phyloP scores from a whole-genome alignment of 2,797 vertebrate species.

The Loris lydekkerianus region DNA sequence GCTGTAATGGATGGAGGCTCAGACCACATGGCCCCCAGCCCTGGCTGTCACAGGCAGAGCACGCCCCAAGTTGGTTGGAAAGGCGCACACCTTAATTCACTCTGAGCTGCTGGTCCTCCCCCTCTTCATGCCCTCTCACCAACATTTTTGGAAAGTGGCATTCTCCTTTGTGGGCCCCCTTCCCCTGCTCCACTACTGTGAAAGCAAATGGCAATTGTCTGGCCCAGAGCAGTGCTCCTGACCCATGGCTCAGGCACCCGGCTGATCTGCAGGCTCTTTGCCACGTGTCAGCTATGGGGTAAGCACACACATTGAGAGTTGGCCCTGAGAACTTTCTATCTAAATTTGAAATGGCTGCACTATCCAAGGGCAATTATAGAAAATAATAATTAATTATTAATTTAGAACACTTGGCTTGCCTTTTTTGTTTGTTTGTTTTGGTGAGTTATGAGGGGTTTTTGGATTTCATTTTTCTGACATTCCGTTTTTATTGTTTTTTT shows the following conservation, averaged over 20 bases:
- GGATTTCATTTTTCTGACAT: not conserved
- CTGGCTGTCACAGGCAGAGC: not conserved
- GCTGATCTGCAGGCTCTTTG: not conserved
- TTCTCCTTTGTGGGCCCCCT: not conserved
- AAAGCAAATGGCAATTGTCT: not conserved
- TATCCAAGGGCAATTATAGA: not conserved
- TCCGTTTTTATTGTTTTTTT: not conserved
- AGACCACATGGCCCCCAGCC: not conserved
- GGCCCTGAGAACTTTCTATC: not conserved
- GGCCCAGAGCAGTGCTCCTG: not conserved
- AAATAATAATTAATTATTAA: not conserved
- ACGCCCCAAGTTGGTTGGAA: not conserved
- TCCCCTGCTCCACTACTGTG: not conserved
- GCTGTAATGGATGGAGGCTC: not conserved
- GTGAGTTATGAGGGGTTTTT: not conserved
- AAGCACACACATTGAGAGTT: not conserved
- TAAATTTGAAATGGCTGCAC: not conserved
- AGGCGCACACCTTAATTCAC: not conserved
- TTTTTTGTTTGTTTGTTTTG: not conserved
- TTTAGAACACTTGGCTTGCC: not conserved
- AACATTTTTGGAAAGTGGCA: not conserved
- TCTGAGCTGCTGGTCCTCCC: not conserved
- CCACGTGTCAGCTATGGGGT: not conserved
- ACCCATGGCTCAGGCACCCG: fast-evolving
- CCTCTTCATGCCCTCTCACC: not conserved